Percentiles rank a stretch among this genome's conserved stretches.
Evolutionary conservation across 2,797 vertebrate species (phyloP).

Genomic region (Poeciliopsis paucimaculata): DNA sequence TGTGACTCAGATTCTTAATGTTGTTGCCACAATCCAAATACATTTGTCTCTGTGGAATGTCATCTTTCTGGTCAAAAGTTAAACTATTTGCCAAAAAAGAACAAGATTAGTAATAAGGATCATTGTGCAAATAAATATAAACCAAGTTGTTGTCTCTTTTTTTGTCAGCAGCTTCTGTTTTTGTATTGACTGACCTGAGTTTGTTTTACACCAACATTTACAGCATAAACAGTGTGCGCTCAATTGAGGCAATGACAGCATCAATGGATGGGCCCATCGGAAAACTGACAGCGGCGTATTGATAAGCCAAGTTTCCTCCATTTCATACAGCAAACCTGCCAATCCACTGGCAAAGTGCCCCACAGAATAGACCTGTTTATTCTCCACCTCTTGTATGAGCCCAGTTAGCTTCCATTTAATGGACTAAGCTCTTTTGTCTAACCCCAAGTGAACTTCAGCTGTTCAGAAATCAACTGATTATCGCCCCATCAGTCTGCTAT

Average conservation of each 20-base stretch:
- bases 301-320: constrained; percentile 57
- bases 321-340: constrained; percentile 51
- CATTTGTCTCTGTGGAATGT: no score
- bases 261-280: constrained; percentile 54
- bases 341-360: constrained; percentile 40
- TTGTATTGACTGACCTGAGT: background rate
- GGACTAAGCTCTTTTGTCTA: constrained; percentile 31
- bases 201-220: constrained; percentile 35
- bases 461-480: constrained; percentile 66
- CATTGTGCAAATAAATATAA: no score
- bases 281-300: constrained; percentile 55
- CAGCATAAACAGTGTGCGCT: constrained; percentile 35
- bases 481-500: constrained; percentile 55
- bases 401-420: constrained; percentile 50
- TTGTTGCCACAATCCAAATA: background rate
- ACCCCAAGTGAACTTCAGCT: constrained; percentile 36
- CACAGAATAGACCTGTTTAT: constrained; percentile 18
- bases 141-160: background rate
- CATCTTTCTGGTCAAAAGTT: no score
- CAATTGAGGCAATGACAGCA: constrained; percentile 66
- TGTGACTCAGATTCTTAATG: background rate
- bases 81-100: no score
- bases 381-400: constrained; percentile 31
- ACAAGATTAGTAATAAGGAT: no score
- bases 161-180: background rate